These are phyloP conservation scores for Bucorvus abyssinicus DNA, from an alignment of 2,797 vertebrate genomes.

Conservation along the genomic window DNA sequence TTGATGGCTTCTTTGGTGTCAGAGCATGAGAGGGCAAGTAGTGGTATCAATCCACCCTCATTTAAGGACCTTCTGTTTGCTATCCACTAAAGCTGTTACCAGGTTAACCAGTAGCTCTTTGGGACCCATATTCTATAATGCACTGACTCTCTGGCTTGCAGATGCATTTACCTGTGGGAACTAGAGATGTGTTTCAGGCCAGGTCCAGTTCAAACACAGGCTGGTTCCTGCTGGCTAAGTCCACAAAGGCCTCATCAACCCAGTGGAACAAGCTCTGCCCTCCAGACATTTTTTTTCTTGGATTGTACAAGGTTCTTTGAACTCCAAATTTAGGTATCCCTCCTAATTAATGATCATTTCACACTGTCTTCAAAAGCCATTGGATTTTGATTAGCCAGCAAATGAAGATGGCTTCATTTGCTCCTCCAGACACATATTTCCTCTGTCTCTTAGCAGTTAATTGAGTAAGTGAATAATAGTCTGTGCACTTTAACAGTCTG, in stretches of 20 bases:
- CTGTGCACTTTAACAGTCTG: conserved; percentile 53
- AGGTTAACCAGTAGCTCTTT: not conserved
- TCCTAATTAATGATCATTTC: conserved; percentile 88
- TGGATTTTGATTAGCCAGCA: conserved; percentile 81
- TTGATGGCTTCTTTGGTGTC: not conserved
- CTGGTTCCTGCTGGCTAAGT: not conserved
- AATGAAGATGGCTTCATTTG: conserved; percentile 74
- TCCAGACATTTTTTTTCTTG: conserved; percentile 65
- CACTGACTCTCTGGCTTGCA: not conserved
- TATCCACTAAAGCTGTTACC: not conserved
- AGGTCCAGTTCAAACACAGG: not conserved
- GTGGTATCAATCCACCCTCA: not conserved
- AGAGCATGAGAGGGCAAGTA: not conserved
- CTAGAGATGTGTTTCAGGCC: not conserved
- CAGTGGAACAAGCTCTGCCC: conserved; percentile 45
- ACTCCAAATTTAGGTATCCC: conserved; percentile 78
- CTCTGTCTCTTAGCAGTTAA: conserved; percentile 86
- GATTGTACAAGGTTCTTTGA: conserved; percentile 70
- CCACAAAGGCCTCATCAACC: conserved; percentile 53
- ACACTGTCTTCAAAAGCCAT: conserved; percentile 78
- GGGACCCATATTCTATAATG: not conserved
- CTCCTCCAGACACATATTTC: conserved; percentile 73
- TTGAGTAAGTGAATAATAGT: conserved; percentile 87
- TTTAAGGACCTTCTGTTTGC: not conserved
- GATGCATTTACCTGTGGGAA: not conserved